Base-by-base conservation (phyloP, 2,797 vertebrate species). In the Chelon labrosus region DNA sequence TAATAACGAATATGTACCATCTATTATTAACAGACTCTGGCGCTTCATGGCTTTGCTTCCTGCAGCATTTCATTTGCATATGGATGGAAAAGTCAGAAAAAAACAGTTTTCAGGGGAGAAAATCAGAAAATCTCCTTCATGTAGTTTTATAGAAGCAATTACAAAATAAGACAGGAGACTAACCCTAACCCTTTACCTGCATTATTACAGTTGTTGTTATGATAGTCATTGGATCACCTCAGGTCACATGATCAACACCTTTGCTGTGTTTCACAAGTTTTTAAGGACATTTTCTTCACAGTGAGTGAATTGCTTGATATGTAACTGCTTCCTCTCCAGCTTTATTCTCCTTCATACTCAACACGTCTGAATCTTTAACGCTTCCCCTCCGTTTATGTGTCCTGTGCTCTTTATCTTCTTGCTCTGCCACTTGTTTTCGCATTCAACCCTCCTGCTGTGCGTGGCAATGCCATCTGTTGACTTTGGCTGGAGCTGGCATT, bases 381-480 rank as follows among this genome's bases (percentile, higher is more conserved):
- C 22, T 17, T 50, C 31, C 22, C 14, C 20, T 63, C 57, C 61
- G 12, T 68, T 14, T 41, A n/a, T 74, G 14, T 20, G 9, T 50
- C 66, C 41, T 70, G 10, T 46, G 5, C 58, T 52, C 55, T 75
- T 72, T 82, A 37, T 59, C 35, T 61, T 61, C 54, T 52, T 51
- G 67, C 56, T 75, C 75, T 57, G 19, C 47, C 27, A 4, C 80
- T 80, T 16, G 53, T 41, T 47, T 64, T 81, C 71, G 75, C 65
- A 59, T 66, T 70, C 39, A 75, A 44, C 55, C 42, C 52, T 16
- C n/a, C 58, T 19, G 31, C 56, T 68, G 65, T 73, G 64, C 8
- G 14, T 27, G 3, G 20, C 63, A 38, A 64, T 70, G 82, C 89
- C 91, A 91, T 93, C 92, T 93, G 93, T 83, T 87, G 70, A 80